These are phyloP conservation scores for Cynoglossus semilaevis DNA, from an alignment of 2,113 vertebrate species.

Conservation along the genomic window DNA sequence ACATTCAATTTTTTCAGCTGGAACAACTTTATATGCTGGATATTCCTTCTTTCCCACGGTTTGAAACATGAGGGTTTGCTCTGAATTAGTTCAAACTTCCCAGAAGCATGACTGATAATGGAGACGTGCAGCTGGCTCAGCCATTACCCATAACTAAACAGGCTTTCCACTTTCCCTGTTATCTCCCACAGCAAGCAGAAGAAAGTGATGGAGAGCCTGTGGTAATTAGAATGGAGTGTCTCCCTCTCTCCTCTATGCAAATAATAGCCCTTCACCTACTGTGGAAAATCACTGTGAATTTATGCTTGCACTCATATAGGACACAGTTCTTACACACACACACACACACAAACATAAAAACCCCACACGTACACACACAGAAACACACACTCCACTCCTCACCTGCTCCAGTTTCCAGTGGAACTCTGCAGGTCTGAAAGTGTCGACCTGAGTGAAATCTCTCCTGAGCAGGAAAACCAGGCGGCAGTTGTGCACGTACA, in stretches of 20 bases:
- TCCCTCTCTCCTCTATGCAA: constrained; percentile 39
- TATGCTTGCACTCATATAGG: constrained; percentile 15
- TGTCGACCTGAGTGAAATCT: constrained; percentile 91
- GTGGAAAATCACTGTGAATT: constrained; percentile 37
- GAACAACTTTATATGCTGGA: constrained; percentile 10
- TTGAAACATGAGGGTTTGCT: constrained; percentile 29
- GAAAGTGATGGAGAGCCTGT: constrained; percentile 49
- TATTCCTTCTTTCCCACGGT: constrained; percentile 9
- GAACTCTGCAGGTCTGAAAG: constrained; percentile 93
- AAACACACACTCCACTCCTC: constrained; percentile 35
- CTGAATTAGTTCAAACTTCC: constrained; percentile 50
- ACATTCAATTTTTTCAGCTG: background rate
- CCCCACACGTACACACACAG: background rate
- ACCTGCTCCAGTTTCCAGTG: constrained; percentile 99
- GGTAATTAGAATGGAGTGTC: constrained; percentile 63
- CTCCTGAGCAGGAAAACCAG: constrained; percentile 92
- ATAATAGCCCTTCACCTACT: constrained; percentile 52
- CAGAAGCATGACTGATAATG: constrained; percentile 43
- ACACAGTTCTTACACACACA: constrained; percentile 9
- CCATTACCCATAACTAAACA: constrained; percentile 52
- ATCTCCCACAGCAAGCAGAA: constrained; percentile 37
- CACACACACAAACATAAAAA: constrained; percentile 1
- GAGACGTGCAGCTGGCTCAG: constrained; percentile 37
- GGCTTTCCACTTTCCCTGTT: constrained; percentile 42
- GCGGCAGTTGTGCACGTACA: constrained; percentile 95